These are phyloP conservation scores for Lottia gigantea DNA, from an alignment of 2,888 invertebrate genomes.

Conservation along the genomic window DNA sequence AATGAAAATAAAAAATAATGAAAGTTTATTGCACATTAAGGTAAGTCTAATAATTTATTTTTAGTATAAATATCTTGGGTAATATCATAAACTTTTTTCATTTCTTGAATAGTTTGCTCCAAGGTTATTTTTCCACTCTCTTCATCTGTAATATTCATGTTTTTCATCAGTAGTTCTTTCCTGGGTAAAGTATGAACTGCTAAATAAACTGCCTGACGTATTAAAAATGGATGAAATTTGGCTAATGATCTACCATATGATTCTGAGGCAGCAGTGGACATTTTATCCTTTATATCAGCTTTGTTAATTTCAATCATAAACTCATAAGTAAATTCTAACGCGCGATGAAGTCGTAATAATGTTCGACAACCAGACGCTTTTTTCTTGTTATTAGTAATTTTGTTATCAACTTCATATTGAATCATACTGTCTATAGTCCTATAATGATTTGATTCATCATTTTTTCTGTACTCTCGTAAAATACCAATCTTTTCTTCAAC, in stretches of 20 bases:
- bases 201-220: constrained; percentile 76
- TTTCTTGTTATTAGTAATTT: constrained; percentile 73
- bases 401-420: constrained; percentile 80
- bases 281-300: constrained; percentile 62
- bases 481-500: constrained; percentile 87
- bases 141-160: constrained; percentile 41
- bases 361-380: constrained; percentile 86
- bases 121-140: constrained; percentile 35
- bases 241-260: constrained; percentile 88
- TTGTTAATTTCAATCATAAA: constrained; percentile 79
- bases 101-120: constrained; percentile 25
- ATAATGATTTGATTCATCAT: constrained; percentile 65
- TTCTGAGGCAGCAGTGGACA: constrained; percentile 75
- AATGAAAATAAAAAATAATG: neutral
- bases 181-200: constrained; percentile 90
- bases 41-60: constrained; percentile 46
- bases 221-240: constrained; percentile 87
- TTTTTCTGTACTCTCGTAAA: constrained; percentile 74
- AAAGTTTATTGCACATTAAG: constrained; percentile 29
- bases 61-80: constrained; percentile 48
- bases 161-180: constrained; percentile 74
- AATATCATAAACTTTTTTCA: constrained; percentile 39
- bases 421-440: constrained; percentile 87
- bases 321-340: constrained; percentile 88
- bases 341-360: constrained; percentile 87